Base-by-base conservation (phyloP, 1,140 invertebrate genomes). In the Lerema accius region DNA sequence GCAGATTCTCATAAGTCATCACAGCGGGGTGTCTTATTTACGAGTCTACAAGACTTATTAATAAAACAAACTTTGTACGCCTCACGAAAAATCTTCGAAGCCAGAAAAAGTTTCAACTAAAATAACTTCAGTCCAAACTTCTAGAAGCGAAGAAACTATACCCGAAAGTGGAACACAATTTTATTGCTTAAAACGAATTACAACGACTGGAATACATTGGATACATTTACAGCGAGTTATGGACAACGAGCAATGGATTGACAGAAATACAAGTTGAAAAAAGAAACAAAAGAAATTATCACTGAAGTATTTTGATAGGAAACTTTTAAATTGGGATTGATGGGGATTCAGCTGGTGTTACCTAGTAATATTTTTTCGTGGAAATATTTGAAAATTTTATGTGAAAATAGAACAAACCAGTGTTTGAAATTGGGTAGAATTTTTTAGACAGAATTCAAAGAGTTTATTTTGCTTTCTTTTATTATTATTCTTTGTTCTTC, bases 41-140 rank as follows among this genome's bases (percentile, higher is more conserved):
- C 10, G 37, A 53, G 16, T 40, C n/a, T 26, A 10, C 50, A n/a
- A 40, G 35, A 17, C 35, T 53, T 53, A 53, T 53, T 53, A 53
- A 51, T 51, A 40, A 40, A 53, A 48, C 42, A 15, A 13, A 50
- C 28, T 40, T 53, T 53, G 10, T 40, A 26, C n/a, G 50, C 50
- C 17, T 19, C 17, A 42, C 17, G 11, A 48, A 40, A 53, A 53
- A 40, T 14, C 35, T 13, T 19, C 17, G 6, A 5, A 40, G 17
- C 7, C 17, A 53, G 9, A 10, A 26, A 53, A 23, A 32, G 28
- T 32, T 23, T 6, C 3, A 32, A 32, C 28, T 32, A 32, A 32
- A 32, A 32, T 32, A 32, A 32, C 5, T 23, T 23, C 2, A 5
- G 19, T 2, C 19, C 23, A 3, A 23, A 23, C 23, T 23, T 23